A percentile compares a stretch with the other conserved stretches of the same genome.
phyloP scores from a whole-genome alignment of 1,140 invertebrate species.

The Pseudobourletiella spinata region DNA sequence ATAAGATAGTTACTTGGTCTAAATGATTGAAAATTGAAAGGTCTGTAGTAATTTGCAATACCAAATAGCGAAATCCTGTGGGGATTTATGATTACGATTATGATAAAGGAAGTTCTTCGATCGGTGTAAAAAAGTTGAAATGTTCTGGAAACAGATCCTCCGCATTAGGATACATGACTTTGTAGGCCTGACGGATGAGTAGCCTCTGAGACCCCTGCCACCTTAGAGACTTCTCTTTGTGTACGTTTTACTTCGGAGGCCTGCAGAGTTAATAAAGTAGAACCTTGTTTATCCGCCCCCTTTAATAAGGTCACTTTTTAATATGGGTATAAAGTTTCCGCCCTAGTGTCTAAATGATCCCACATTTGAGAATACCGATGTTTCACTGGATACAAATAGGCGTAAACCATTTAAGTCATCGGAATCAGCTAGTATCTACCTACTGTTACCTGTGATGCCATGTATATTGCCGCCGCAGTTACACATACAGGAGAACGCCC shows the following conservation, averaged over 20 bases:
- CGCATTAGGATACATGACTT: constrained; percentile 92
- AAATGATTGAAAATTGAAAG: too few species aligned
- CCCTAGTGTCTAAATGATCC: neutral
- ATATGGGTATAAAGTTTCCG: constrained; percentile 31
- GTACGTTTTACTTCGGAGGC: constrained; percentile 89
- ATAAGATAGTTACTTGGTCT: too few species aligned
- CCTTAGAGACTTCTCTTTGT: constrained; percentile 97
- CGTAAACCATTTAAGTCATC: neutral
- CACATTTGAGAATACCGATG: neutral
- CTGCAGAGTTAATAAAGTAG: constrained; percentile 42
- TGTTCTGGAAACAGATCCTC: constrained; percentile 86
- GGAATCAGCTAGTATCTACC: too few species aligned
- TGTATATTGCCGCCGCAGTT: constrained; percentile 97
- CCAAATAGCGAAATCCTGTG: too few species aligned
- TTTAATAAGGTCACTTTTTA: neutral
- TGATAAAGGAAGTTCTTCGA: constrained; percentile 85
- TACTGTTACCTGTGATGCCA: constrained; percentile 96
- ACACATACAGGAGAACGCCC: constrained; percentile 98
- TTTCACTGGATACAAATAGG: neutral
- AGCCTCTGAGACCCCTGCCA: constrained; percentile 96
- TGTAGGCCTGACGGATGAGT: constrained; percentile 97
- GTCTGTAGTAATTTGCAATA: too few species aligned
- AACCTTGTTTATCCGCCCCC: neutral
- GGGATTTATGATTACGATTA: too few species aligned
- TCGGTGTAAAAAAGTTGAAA: constrained; percentile 94